Percentiles rank a stretch among this genome's conserved stretches.
Evolutionary conservation across 1,140 invertebrate genomes (phyloP).

Genomic region (Aethina tumida): DNA sequence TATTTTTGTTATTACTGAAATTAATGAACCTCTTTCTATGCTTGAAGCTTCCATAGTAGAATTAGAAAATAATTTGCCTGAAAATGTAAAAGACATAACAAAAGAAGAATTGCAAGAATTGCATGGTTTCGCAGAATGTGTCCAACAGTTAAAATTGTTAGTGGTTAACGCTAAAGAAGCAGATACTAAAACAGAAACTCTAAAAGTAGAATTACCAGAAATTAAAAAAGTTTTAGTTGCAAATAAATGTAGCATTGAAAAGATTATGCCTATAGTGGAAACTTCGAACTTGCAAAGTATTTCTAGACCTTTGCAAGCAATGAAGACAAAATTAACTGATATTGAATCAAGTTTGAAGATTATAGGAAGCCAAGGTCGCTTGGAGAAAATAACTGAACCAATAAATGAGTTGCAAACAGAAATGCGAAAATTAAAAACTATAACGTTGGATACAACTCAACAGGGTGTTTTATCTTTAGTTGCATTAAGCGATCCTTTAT

Average conservation of each 20-base stretch:
- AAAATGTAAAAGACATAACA: neutral
- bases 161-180: constrained; percentile 7
- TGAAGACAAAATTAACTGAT: neutral
- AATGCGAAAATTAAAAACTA: constrained; percentile 4
- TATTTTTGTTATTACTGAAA: neutral
- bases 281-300: constrained; percentile 7
- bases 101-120: constrained; percentile 1
- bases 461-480: neutral
- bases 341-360: constrained; percentile 3
- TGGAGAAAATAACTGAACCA: constrained; percentile 6
- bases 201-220: constrained; percentile 1
- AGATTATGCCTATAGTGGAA: constrained; percentile 7
- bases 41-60: neutral
- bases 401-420: constrained; percentile 3
- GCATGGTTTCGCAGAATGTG: neutral
- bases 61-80: neutral
- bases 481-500: constrained; percentile 1
- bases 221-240: constrained; percentile 7
- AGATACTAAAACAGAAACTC: constrained; percentile 2
- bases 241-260: constrained; percentile 9
- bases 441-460: neutral
- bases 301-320: constrained; percentile 5
- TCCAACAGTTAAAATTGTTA: constrained; percentile 6
- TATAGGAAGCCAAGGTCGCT: too few relatives aligned
- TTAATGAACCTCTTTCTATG: neutral